Evolutionary conservation across 2,113 vertebrate species (phyloP).

Genomic region (Isurus oxyrinchus): DNA sequence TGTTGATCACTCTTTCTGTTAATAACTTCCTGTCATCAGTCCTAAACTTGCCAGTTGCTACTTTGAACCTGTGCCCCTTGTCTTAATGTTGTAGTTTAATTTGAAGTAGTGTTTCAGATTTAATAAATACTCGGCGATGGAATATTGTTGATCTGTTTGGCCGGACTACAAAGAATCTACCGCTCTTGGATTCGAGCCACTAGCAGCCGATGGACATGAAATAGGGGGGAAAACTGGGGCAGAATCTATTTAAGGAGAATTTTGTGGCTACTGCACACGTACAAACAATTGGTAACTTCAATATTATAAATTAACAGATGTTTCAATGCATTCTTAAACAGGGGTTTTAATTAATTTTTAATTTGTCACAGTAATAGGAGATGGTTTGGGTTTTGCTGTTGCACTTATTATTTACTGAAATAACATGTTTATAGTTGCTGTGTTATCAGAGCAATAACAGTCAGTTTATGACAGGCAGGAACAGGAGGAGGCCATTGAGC

Average conservation of each 20-base stretch:
- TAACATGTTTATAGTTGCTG: background rate
- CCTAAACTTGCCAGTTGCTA: background rate
- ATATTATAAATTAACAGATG: background rate
- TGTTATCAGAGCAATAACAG: background rate
- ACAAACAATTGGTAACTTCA: background rate
- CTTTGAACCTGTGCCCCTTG: background rate
- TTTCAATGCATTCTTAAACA: background rate
- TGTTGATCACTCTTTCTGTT: conserved; percentile 27
- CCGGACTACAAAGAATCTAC: background rate
- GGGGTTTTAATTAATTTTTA: background rate
- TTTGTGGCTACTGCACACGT: background rate
- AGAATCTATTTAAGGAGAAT: background rate
- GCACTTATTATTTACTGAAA: background rate
- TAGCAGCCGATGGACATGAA: no score
- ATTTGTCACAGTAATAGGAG: background rate
- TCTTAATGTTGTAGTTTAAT: background rate
- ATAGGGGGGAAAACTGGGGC: background rate
- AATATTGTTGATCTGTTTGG: background rate
- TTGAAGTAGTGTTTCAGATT: background rate
- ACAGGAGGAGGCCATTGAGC: background rate
- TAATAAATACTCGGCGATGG: background rate
- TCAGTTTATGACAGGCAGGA: background rate
- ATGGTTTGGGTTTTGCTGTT: background rate
- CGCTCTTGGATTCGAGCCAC: background rate
- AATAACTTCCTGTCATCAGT: conserved; percentile 24